phyloP scores from a whole-genome alignment of 2,113 vertebrate species.

The Otis tarda region DNA sequence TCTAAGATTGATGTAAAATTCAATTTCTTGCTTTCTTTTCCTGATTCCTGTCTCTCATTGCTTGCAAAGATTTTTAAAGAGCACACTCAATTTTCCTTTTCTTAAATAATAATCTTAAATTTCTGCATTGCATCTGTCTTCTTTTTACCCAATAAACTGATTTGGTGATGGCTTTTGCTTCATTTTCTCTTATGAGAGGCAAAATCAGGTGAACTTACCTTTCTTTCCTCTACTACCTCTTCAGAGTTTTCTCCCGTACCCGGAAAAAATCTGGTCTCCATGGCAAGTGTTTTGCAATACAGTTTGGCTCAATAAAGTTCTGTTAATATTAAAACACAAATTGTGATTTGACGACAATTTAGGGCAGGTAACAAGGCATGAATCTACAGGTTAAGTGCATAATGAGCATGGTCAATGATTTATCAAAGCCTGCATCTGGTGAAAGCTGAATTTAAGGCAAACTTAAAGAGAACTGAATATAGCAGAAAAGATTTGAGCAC shows the following conservation, averaged over 20 bases:
- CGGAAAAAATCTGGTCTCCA: not conserved
- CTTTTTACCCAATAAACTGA: not conserved
- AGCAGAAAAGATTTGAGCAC: not conserved
- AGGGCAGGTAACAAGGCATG: not conserved
- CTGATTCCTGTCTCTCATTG: not conserved
- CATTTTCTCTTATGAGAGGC: not conserved
- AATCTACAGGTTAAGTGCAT: not conserved
- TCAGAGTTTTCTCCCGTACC: not conserved
- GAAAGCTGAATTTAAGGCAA: not conserved
- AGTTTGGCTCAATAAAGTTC: not conserved
- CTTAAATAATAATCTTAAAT: not conserved
- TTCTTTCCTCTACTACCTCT: not conserved
- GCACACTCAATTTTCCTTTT: not conserved
- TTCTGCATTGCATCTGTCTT: not conserved
- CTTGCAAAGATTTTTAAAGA: not conserved
- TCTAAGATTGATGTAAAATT: slow-evolving; percentile 57
- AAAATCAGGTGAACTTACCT: not conserved
- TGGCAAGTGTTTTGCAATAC: not conserved
- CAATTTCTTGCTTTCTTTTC: not conserved
- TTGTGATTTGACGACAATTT: not conserved
- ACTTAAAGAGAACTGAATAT: not conserved
- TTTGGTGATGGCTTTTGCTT: not conserved
- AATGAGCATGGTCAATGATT: not conserved
- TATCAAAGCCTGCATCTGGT: not conserved
- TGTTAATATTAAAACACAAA: not conserved